A percentile compares a stretch with the other conserved stretches of the same genome.
Evolutionary conservation across 2,888 invertebrate species (phyloP).

Genomic region (Villa cingulata): DNA sequence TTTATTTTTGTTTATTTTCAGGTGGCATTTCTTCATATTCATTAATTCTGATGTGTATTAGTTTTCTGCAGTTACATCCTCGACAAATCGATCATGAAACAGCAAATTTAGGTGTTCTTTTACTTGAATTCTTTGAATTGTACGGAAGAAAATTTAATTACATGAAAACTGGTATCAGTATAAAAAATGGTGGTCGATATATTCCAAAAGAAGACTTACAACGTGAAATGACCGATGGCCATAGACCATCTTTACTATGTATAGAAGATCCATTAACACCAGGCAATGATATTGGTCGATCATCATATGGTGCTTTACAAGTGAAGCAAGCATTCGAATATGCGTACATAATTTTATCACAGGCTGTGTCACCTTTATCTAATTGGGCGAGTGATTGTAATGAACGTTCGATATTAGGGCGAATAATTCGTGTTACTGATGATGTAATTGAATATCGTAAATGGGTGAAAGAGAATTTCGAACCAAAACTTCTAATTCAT

Average conservation of each 20-base stretch:
- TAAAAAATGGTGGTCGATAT: slow-evolving; percentile 86
- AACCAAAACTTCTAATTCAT: slow-evolving; percentile 27
- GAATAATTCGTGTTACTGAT: slow-evolving; percentile 86
- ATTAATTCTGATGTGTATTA: slow-evolving; percentile 95
- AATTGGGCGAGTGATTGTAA: slow-evolving; percentile 42
- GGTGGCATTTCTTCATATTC: slow-evolving; percentile 98
- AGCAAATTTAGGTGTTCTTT: slow-evolving; percentile 80
- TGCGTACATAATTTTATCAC: slow-evolving; percentile 75
- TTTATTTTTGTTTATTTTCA: not conserved
- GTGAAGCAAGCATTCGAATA: slow-evolving; percentile 92
- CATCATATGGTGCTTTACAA: slow-evolving; percentile 64
- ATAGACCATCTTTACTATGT: slow-evolving; percentile 84
- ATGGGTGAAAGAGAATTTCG: slow-evolving; percentile 36
- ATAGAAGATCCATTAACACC: slow-evolving; percentile 96
- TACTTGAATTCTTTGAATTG: slow-evolving; percentile 94
- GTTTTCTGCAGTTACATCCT: slow-evolving; percentile 88
- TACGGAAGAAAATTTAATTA: slow-evolving; percentile 96
- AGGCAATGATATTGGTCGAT: slow-evolving; percentile 94
- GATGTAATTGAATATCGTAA: slow-evolving; percentile 60
- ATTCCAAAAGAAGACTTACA: slow-evolving; percentile 89
- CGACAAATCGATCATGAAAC: slow-evolving; percentile 56
- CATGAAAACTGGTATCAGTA: slow-evolving; percentile 82
- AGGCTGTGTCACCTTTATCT: slow-evolving; percentile 50
- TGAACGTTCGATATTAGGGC: slow-evolving; percentile 60
- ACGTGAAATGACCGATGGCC: slow-evolving; percentile 87